Base-by-base conservation (phyloP, 2,888 invertebrate genomes). In the Trilocha varians region DNA sequence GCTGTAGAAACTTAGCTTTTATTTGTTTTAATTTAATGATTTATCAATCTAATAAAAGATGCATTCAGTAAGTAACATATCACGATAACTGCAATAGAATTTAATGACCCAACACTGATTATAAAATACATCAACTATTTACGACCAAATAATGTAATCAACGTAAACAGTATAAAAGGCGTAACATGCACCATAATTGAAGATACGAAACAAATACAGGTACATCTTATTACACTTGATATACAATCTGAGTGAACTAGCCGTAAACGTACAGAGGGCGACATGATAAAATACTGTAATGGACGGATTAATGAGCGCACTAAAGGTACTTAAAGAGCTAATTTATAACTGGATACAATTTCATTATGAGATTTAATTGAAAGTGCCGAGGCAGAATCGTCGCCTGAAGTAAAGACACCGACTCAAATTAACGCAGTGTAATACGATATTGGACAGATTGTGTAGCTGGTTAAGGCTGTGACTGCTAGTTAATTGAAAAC, bases 331-430 rank as follows among this genome's bases (percentile, higher is more conserved):
- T 25, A 25, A 25, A 13, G n/a, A 39, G 16, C 13, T 16, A 17
- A 39, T 39, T 39, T 34, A 39, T 32, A 32, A 32, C 33, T 41
- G 15, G 16, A 38, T 38, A 34, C 16, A 5, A 18, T 42, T 42
- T 16, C 35, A 35, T 38, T 17, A 32, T 32, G 5, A 38, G 32
- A 16, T 14, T 38, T 38, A 38, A 38, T 38, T 32, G n/a, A 25
- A n/a, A n/a, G n/a, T n/a, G n/a, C n/a, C n/a, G n/a, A n/a, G n/a
- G n/a, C n/a, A n/a, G 38, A 38, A 32, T 11, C n/a, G 38, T 16
- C 14, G 32, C 15, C 14, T 32, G 13, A 32, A 14, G 32, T n/a
- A n/a, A n/a, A n/a, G n/a, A n/a, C n/a, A n/a, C n/a, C n/a, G n/a
- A n/a, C n/a, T n/a, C n/a, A n/a, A n/a, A n/a, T n/a, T n/a, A n/a